Evolutionary conservation across 2,888 invertebrate genomes (phyloP).

Genomic region (Dicranocentrus wangi): DNA sequence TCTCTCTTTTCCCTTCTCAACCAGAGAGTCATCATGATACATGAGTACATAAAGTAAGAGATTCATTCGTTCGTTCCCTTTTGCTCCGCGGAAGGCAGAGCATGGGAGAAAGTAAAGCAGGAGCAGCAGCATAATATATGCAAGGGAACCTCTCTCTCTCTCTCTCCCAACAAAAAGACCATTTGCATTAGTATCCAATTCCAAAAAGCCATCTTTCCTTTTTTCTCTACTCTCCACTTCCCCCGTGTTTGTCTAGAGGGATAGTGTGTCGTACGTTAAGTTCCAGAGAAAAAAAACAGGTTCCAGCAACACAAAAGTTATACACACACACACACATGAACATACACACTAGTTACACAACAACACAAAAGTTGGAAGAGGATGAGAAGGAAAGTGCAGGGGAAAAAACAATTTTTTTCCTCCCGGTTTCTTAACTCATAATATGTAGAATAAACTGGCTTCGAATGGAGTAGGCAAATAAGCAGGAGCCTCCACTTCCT

Average conservation of each 20-base stretch:
- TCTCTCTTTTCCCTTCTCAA: constrained; percentile 20
- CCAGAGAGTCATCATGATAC: constrained; percentile 30
- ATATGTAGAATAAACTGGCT: constrained; percentile 8
- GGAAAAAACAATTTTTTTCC: too few species aligned
- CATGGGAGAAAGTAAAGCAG: constrained; percentile 10
- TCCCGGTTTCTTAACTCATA: too few species aligned
- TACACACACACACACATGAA: too few species aligned
- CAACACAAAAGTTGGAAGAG: constrained; percentile 45
- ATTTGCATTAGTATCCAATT: constrained; percentile 59
- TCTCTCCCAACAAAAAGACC: constrained; percentile 36
- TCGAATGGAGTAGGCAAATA: constrained; percentile 16
- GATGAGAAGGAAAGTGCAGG: constrained; percentile 15
- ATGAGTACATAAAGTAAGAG: constrained; percentile 30
- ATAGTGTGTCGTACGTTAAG: background rate
- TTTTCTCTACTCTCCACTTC: constrained; percentile 40
- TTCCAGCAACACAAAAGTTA: too few species aligned
- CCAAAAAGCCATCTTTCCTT: constrained; percentile 56
- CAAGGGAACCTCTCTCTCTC: constrained; percentile 24
- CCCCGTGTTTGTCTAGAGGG: constrained; percentile 44
- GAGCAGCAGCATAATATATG: constrained; percentile 46
- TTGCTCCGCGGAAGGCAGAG: background rate
- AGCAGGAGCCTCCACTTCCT: constrained; percentile 17
- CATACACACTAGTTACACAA: constrained; percentile 58
- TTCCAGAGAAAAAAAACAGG: constrained; percentile 20
- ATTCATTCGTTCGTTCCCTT: constrained; percentile 8